A percentile compares a stretch with the other conserved stretches of the same genome.
Conservation (phyloP, 2,888 invertebrate genomes). For the Drosophila leonis region DNA sequence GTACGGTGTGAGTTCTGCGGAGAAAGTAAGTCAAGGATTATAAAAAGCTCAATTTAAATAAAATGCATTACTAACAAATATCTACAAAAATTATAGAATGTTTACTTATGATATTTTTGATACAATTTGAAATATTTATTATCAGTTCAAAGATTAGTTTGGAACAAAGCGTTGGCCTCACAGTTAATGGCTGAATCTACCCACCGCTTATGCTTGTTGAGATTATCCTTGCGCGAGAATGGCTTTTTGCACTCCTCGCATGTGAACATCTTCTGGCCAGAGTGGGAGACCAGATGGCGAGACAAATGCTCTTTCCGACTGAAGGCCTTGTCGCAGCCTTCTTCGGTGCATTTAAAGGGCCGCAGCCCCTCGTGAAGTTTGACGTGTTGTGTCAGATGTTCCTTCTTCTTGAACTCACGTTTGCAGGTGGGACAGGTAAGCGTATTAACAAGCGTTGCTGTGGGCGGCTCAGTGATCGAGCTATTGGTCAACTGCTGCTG, state of each 20-base stretch:
- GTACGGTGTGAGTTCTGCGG: conserved; percentile 81
- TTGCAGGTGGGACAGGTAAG: conserved; percentile 86
- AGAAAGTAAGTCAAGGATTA: background rate
- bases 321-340: conserved; percentile 88
- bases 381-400: conserved; percentile 89
- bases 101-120: background rate
- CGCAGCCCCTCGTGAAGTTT: conserved; percentile 89
- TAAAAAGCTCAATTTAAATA: background rate
- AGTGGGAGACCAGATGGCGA: conserved; percentile 89
- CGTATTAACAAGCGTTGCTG: conserved; percentile 16
- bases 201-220: conserved; percentile 85
- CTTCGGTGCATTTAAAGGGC: conserved; percentile 88
- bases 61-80: background rate
- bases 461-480: conserved; percentile 20
- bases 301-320: conserved; percentile 90
- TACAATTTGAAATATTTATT: background rate
- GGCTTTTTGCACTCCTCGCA: conserved; percentile 88
- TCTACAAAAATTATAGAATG: background rate
- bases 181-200: conserved; percentile 9
- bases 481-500: conserved; percentile 23
- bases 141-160: background rate
- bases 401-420: conserved; percentile 89
- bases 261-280: conserved; percentile 89
- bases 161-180: no score
- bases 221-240: conserved; percentile 86